Conservation (phyloP, 2,888 invertebrate species). For the Agonopterix alstromeriana region DNA sequence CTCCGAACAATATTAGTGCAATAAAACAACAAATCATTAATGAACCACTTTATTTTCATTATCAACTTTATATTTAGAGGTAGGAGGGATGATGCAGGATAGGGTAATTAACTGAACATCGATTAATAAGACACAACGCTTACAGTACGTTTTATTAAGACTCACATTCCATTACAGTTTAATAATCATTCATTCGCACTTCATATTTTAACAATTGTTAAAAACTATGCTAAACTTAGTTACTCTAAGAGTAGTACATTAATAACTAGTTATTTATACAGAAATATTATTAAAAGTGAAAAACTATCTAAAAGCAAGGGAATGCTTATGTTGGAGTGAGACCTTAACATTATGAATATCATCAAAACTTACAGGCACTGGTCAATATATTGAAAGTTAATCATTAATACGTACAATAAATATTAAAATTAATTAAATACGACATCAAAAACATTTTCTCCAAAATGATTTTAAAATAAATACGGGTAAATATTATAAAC, state of each 20-base stretch:
- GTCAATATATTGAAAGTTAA: constrained; percentile 28
- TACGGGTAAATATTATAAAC: constrained; percentile 23
- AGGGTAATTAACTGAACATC: constrained; percentile 16
- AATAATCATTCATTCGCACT: constrained; percentile 22
- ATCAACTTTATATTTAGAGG: constrained; percentile 18
- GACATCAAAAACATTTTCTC: constrained; percentile 3
- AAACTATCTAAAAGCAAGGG: constrained; percentile 31
- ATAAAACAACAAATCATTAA: constrained; percentile 55
- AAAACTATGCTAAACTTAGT: constrained; percentile 36
- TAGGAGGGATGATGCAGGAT: constrained; percentile 19
- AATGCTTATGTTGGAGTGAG: constrained; percentile 32
- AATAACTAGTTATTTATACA: constrained; percentile 28
- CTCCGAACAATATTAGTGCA: neutral
- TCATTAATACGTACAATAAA: constrained; percentile 14
- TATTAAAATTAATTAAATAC: constrained; percentile 3
- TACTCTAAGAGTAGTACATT: constrained; percentile 31
- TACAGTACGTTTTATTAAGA: constrained; percentile 43
- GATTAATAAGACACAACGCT: constrained; percentile 31
- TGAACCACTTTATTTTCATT: constrained; percentile 45
- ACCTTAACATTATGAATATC: constrained; percentile 53
- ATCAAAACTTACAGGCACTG: constrained; percentile 72
- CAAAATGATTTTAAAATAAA: constrained; percentile 15
- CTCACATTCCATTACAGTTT: constrained; percentile 21
- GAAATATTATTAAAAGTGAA: constrained; percentile 32
- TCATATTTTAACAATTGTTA: constrained; percentile 21